Evolutionary conservation across 2,113 vertebrate species (phyloP), one percentile per base, ranked within the genome.

Genomic region (Geococcyx californianus): DNA sequence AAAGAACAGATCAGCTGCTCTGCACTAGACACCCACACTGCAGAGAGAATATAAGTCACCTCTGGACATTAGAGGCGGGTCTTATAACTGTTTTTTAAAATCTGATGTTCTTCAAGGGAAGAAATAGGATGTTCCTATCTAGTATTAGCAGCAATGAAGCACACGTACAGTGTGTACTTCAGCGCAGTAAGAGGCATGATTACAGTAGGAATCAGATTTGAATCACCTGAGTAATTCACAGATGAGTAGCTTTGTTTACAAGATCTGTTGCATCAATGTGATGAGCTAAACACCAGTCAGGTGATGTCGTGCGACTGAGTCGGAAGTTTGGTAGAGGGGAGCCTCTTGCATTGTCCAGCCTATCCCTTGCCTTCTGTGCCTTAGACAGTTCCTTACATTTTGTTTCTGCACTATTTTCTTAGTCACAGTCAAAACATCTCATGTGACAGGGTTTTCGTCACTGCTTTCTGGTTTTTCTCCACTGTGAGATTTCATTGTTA

Each of bases 171-270:
- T 8, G 4, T 84, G 38, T 73, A 70, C 59, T 92, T 85, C 83
- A 52, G 16, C 45, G 16, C 20, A 8, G 62, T 55, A 89, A 70
- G 52, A 87, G 38, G 23, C 6, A 58, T 87, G 78, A 82, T 68
- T 77, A 76, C 20, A n/a, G 69, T 34, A 89, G 64, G 62, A 89
- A 62, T 13, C 38, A 69, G 70, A 68, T 79, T 91, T 73, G 49
- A 91, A 84, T 80, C 73, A 88, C 70, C 33, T 80, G 75, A 85
- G 73, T 76, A 88, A 95, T 66, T 77, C 49, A 85, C 20, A 68
- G 59, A 54, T 76, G 49, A 89, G 10, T 80, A 85, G 80, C 21
- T 63, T 93, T 94, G 78, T 94, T 96, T 94, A 87, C 81, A 89
- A 73, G n/a, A 62, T 59, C 16, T 76, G 10, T 94, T 96, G 93